A percentile compares a stretch with the other conserved stretches of the same genome.
Evolutionary conservation across 2,797 vertebrate genomes (phyloP).

Genomic region (Halcyon chelicuti): DNA sequence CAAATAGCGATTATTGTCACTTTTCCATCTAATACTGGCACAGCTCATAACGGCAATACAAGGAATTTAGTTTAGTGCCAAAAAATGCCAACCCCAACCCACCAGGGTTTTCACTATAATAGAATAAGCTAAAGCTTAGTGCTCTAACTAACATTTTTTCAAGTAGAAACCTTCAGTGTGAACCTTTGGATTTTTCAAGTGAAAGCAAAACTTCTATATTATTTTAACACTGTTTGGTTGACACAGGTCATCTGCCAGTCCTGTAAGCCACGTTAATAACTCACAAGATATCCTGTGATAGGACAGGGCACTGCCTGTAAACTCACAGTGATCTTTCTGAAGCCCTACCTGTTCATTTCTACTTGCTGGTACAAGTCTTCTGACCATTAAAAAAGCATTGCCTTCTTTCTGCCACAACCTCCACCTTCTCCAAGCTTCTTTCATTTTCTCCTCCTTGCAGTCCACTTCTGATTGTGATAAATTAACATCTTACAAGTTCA

Average conservation of each 20-base stretch:
- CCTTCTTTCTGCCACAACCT: not conserved
- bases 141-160: not conserved
- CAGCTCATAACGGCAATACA: not conserved
- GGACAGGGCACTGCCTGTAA: not conserved
- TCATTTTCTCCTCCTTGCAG: not conserved
- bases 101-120: not conserved
- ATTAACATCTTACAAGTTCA: not conserved
- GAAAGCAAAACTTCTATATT: not conserved
- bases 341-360: not conserved
- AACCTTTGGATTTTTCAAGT: not conserved
- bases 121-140: not conserved
- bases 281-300: not conserved
- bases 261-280: not conserved
- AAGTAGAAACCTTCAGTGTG: not conserved
- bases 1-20: not conserved
- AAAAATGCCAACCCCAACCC: no score
- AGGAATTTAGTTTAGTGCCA: not conserved
- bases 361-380: not conserved
- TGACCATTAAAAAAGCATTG: not conserved
- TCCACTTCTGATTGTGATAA: not conserved
- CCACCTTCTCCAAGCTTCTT: not conserved
- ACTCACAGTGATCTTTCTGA: not conserved
- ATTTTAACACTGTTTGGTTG: not conserved
- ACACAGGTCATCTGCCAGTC: not conserved
- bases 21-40: not conserved